Conservation (phyloP, 2,888 invertebrate genomes). For the Trichogramma evanescens region DNA sequence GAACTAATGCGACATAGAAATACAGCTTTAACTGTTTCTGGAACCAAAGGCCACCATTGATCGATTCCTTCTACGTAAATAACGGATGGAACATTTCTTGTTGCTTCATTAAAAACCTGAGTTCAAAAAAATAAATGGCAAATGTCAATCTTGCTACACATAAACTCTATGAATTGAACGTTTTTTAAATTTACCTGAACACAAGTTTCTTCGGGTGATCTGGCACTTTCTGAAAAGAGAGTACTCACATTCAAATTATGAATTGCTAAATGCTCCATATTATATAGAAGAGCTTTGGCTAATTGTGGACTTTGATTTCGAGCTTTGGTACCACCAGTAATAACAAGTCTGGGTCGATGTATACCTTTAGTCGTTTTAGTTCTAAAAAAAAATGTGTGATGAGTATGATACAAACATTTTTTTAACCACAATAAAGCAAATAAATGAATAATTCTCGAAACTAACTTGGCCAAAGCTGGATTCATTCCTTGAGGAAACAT, state of each 20-base stretch:
- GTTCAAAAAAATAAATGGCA: slow-evolving; percentile 20
- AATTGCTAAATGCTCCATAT: slow-evolving; percentile 67
- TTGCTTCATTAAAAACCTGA: slow-evolving; percentile 74
- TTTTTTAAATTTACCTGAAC: slow-evolving; percentile 55
- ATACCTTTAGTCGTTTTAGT: slow-evolving; percentile 40
- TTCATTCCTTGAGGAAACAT: slow-evolving; percentile 56
- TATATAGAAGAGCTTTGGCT: slow-evolving; percentile 71
- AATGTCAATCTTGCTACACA: not conserved
- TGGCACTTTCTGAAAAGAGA: slow-evolving; percentile 58
- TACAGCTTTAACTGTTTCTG: slow-evolving; percentile 59
- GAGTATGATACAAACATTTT: not conserved
- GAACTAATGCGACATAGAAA: slow-evolving; percentile 59
- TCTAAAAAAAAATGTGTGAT: slow-evolving; percentile 25
- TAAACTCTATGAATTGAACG: not conserved
- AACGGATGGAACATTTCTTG: slow-evolving; percentile 63
- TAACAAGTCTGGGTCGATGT: slow-evolving; percentile 50
- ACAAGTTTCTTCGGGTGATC: slow-evolving; percentile 74
- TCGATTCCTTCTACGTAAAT: slow-evolving; percentile 69
- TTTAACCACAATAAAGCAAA: not conserved
- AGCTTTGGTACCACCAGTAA: slow-evolving; percentile 48
- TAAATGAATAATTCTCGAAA: slow-evolving; percentile 7
- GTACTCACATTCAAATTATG: slow-evolving; percentile 63
- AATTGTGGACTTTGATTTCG: slow-evolving; percentile 56
- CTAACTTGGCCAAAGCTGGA: slow-evolving; percentile 50
- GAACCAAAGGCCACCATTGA: slow-evolving; percentile 64